Base-by-base conservation (phyloP, 1,140 invertebrate genomes). In the Drosophila varians region DNA sequence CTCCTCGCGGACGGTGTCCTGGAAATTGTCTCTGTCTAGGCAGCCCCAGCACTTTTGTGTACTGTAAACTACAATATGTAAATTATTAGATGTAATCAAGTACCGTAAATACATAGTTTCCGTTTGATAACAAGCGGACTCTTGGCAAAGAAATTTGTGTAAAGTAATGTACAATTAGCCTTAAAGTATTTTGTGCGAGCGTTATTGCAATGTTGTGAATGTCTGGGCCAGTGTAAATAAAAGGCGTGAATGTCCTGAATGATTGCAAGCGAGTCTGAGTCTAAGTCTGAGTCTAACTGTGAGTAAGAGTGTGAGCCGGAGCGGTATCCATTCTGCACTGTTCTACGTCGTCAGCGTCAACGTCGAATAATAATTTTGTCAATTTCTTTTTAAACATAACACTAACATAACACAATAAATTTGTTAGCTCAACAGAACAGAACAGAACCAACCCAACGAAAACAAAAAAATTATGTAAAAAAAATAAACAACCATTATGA, bases 91-190 rank as follows among this genome's bases (percentile, higher is more conserved):
- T 58, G 69, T 69, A 66, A 9, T 34, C 74, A 77, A 76, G 64
- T 65, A 72, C 62, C 56, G 70, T 71, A 66, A 66, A 55, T 9
- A 14, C 12, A 14, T 71, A 54, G 54, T 52, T 79, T 49, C 78
- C 45, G 38, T 69, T 16, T 57, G 46, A 46, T 16, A 19, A 53
- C 16, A 43, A 21, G 38, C 36, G 64, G 66, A 43, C 21, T 53
- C 62, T 64, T 66, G 62, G 46, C 62, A 51, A 71, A 74, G 51
- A 38, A 48, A 57, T 83, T 58, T 56, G 31, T 84, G 82, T 83
- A 76, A 73, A 80, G 49, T 73, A 80, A 69, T 84, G 72, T 84
- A 87, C 51, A 76, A 80, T 57, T 87, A 84, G 80, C 42, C 66
- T 38, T 78, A 78, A 82, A 48, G 34, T 73, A 53, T 72, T 56